Conservation (phyloP, 2,113 vertebrate genomes). For the Carassius gibelio region DNA sequence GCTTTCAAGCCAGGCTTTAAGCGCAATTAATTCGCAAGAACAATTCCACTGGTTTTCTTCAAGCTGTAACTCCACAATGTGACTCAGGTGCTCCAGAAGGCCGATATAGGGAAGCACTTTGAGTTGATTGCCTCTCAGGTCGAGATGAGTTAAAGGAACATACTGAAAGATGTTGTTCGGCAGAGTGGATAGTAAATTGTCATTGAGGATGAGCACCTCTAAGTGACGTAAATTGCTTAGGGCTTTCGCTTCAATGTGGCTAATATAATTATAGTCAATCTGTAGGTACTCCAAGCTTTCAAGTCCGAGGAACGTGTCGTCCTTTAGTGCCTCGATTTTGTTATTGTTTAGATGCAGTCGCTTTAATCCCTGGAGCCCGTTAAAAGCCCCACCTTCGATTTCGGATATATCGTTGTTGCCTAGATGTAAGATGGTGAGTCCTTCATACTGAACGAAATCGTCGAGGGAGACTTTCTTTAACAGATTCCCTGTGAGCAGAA, state of each 20-base stretch:
- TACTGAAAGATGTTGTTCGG: constrained; percentile 91
- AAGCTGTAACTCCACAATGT: constrained; percentile 93
- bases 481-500: constrained; percentile 92
- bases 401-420: constrained; percentile 95
- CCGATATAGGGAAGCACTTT: constrained; percentile 93
- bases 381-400: constrained; percentile 91
- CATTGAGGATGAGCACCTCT: constrained; percentile 96
- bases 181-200: constrained; percentile 91
- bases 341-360: constrained; percentile 96
- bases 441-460: constrained; percentile 90
- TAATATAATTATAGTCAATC: constrained; percentile 97
- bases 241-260: constrained; percentile 85
- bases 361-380: constrained; percentile 89
- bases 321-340: constrained; percentile 89
- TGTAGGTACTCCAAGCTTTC: constrained; percentile 97
- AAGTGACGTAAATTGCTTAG: constrained; percentile 87
- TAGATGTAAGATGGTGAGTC: constrained; percentile 91
- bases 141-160: constrained; percentile 95
- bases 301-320: constrained; percentile 91
- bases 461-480: constrained; percentile 86
- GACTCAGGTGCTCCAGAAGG: constrained; percentile 93
- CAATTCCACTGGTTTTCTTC: constrained; percentile 99
- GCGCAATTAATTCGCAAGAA: constrained; percentile 92
- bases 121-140: constrained; percentile 92
- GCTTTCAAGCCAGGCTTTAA: constrained; percentile 97